Percentiles rank a stretch among this genome's conserved stretches.
Conservation (phyloP, 2,888 invertebrate genomes). For the Drosophila imparisetae region DNA sequence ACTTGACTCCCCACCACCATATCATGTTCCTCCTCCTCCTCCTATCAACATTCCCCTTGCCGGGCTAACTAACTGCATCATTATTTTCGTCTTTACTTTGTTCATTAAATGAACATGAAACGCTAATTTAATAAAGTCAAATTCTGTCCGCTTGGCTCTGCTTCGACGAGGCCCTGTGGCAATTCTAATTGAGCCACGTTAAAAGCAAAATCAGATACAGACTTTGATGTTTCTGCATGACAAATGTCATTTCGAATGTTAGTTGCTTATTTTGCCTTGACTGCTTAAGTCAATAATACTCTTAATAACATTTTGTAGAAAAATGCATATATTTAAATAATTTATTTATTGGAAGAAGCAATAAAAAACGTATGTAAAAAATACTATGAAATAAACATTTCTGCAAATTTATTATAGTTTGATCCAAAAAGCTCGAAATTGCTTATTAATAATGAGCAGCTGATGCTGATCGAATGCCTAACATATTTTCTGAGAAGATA, state of each 20-base stretch:
- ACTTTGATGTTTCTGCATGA: conserved; percentile 41
- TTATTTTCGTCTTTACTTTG: conserved; percentile 78
- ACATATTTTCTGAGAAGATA: neutral
- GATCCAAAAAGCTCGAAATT: neutral
- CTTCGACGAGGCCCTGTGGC: conserved; percentile 13
- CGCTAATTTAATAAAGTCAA: conserved; percentile 80
- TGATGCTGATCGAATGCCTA: neutral
- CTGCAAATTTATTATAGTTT: neutral
- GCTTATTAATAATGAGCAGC: neutral
- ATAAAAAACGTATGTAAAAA: neutral
- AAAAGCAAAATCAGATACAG: conserved; percentile 23
- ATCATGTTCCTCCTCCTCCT: neutral
- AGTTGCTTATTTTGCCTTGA: neutral
- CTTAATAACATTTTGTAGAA: neutral
- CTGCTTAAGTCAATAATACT: neutral
- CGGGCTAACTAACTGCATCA: conserved; percentile 68
- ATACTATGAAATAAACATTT: neutral
- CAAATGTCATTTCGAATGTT: conserved; percentile 13
- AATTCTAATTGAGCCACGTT: conserved; percentile 47
- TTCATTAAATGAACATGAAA: conserved; percentile 81
- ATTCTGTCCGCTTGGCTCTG: conserved; percentile 48
- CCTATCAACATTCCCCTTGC: neutral
- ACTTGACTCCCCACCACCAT: conserved; percentile 16
- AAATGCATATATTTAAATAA: neutral
- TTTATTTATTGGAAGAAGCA: neutral